Percentiles rank a stretch among this genome's conserved stretches.
Evolutionary conservation across 2,797 vertebrate genomes (phyloP).

Genomic region (Silurus aristotelis): DNA sequence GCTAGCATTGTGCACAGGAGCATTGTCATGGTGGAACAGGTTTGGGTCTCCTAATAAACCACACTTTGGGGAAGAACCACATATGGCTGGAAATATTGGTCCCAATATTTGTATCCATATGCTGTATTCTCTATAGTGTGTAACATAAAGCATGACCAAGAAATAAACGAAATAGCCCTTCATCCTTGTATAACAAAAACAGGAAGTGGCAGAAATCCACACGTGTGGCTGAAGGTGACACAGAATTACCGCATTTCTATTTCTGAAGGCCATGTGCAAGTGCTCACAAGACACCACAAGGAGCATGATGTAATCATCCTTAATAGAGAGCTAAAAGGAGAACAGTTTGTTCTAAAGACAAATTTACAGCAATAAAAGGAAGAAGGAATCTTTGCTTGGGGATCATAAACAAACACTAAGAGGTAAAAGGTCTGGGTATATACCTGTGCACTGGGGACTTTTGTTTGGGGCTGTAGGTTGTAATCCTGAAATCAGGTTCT

Average conservation of each 20-base stretch:
- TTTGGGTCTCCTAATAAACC: too few species aligned
- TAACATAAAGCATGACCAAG: not conserved
- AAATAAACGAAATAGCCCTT: not conserved
- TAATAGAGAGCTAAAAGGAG: not conserved
- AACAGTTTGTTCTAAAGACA: not conserved
- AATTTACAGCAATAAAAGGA: not conserved
- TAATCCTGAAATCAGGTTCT: constrained; percentile 85
- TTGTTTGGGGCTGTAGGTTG: constrained; percentile 65
- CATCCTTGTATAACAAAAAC: constrained; percentile 58
- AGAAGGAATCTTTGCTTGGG: not conserved
- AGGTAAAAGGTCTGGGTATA: constrained; percentile 56
- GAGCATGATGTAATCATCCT: not conserved
- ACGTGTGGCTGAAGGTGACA: too few species aligned
- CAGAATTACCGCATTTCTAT: not conserved
- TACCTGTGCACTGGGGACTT: constrained; percentile 80
- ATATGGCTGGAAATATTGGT: too few species aligned
- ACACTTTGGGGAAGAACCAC: too few species aligned
- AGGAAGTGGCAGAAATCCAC: constrained; percentile 47
- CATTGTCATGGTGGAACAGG: too few species aligned
- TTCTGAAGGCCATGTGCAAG: not conserved
- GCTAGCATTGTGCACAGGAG: too few species aligned
- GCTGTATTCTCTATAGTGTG: too few species aligned
- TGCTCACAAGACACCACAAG: not conserved
- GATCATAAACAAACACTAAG: not conserved
- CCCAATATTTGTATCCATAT: too few species aligned